Evolutionary conservation across 2,113 vertebrate species (phyloP).

Genomic region (Nyctereutes procyonoides): DNA sequence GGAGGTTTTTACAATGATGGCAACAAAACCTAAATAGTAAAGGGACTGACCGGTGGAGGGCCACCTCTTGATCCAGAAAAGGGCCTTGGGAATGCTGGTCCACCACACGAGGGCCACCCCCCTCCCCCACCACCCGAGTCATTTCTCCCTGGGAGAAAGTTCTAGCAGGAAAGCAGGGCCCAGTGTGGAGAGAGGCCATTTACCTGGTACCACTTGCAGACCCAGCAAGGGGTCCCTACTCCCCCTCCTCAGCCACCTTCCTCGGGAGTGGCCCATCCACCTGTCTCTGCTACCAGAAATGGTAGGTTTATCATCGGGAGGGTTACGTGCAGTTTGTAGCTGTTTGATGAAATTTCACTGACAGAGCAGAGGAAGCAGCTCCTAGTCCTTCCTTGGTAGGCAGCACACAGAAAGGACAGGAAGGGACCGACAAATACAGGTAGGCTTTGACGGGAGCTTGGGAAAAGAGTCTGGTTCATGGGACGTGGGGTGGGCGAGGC

Average conservation of each 20-base stretch:
- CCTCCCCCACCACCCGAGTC: not conserved
- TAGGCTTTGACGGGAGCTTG: not conserved
- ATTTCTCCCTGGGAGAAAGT: not conserved
- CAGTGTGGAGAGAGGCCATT: not conserved
- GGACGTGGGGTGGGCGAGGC: not conserved
- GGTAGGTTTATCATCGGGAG: not conserved
- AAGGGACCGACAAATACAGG: not conserved
- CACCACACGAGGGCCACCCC: slow-evolving; percentile 68
- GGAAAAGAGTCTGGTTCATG: not conserved
- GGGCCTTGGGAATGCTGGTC: not conserved
- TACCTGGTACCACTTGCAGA: not conserved
- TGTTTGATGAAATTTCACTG: not conserved
- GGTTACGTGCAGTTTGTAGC: not conserved
- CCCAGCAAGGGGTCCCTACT: not conserved
- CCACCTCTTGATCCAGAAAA: not conserved
- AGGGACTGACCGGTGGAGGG: not conserved
- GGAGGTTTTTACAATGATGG: not conserved
- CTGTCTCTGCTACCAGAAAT: not conserved
- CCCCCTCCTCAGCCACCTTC: not conserved
- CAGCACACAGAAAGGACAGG: not conserved
- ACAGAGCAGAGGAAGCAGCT: not conserved
- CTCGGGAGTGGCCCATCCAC: not conserved
- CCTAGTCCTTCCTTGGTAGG: not conserved
- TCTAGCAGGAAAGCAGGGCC: not conserved
- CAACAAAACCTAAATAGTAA: not conserved